Evolutionary conservation across 2,888 invertebrate genomes (phyloP).

Genomic region (Caradrina clavipalpis): DNA sequence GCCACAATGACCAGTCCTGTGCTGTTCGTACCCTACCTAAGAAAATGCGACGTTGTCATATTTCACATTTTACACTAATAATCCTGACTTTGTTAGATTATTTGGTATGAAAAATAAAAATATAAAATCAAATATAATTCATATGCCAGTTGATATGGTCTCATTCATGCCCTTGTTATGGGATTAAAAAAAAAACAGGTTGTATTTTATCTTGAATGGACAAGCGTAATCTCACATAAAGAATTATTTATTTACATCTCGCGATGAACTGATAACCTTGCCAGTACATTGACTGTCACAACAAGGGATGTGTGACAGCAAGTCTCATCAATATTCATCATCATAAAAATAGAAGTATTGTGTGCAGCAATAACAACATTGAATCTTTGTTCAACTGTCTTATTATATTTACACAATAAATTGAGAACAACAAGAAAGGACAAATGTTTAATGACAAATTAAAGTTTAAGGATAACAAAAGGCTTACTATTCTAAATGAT

Average conservation of each 20-base stretch:
- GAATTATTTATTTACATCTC: conserved; percentile 46
- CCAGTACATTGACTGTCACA: conserved; percentile 22
- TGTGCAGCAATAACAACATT: neutral
- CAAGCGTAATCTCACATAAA: conserved; percentile 17
- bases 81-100: too few species aligned
- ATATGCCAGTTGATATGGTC: too few species aligned
- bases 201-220: conserved; percentile 12
- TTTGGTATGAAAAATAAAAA: too few species aligned
- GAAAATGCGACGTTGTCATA: too few species aligned
- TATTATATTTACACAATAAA: neutral
- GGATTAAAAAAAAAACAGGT: too few species aligned
- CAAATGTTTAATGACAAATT: neutral
- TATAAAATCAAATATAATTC: too few species aligned
- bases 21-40: too few species aligned
- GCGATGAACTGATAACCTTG: conserved; percentile 61
- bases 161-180: too few species aligned
- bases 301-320: conserved; percentile 21
- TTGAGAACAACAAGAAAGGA: neutral
- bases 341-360: neutral
- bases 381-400: neutral
- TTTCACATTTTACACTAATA: too few species aligned
- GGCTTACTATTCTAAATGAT: neutral
- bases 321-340: conserved; percentile 33
- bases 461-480: neutral
- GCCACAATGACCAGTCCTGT: too few species aligned